Evolutionary conservation across 1,140 invertebrate species (phyloP).

Genomic region (Branchinecta lindahli): DNA sequence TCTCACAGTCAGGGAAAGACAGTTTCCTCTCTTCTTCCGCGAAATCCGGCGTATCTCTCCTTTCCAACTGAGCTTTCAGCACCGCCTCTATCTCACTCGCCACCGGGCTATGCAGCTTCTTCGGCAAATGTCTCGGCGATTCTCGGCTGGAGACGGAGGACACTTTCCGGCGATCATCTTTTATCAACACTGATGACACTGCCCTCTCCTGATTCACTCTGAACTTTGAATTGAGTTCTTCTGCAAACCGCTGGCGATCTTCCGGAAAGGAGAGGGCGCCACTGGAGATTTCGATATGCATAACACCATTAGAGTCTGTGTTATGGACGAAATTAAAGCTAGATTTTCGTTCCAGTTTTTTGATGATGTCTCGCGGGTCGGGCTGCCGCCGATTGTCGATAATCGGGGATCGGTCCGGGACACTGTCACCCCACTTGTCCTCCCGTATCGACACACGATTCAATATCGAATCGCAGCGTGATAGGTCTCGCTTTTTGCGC

Average conservation of each 20-base stretch:
- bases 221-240: constrained; percentile 1
- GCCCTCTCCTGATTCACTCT: no score
- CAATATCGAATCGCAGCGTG: background rate
- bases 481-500: background rate
- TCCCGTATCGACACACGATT: constrained; percentile 3
- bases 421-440: background rate
- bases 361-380: background rate
- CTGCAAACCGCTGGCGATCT: background rate
- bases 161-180: background rate
- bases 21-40: background rate
- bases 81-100: background rate
- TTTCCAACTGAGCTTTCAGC: background rate
- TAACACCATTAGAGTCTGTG: background rate
- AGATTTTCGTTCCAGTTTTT: background rate
- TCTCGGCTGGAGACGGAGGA: background rate
- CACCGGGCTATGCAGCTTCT: background rate
- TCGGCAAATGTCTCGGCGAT: background rate
- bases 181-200: background rate
- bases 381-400: background rate
- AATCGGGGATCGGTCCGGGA: background rate
- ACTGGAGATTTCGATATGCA: constrained; percentile 3
- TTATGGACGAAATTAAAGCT: background rate
- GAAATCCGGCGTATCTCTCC: background rate
- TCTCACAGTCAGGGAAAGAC: background rate
- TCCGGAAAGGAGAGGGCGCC: background rate